Evolutionary conservation across 2,888 invertebrate genomes (phyloP).

Genomic region (Peribatodes rhomboidaria): DNA sequence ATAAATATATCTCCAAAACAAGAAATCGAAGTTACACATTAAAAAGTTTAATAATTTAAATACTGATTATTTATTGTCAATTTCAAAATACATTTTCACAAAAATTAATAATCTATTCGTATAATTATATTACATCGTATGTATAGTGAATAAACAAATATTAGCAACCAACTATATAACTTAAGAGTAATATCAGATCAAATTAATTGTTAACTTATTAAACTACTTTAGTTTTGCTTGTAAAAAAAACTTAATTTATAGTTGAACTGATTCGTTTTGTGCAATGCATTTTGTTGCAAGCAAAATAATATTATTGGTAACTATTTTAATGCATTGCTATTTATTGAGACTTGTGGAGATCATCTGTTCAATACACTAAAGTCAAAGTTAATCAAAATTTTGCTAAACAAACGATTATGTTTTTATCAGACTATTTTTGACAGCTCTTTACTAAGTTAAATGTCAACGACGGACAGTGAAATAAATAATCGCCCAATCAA

Average conservation of each 20-base stretch:
- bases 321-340: slow-evolving; percentile 51
- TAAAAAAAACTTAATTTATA: slow-evolving; percentile 54
- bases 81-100: slow-evolving; percentile 73
- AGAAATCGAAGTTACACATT: slow-evolving; percentile 64
- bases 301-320: slow-evolving; percentile 62
- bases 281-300: slow-evolving; percentile 58
- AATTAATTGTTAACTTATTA: slow-evolving; percentile 56
- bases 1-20: slow-evolving; percentile 77
- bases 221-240: slow-evolving; percentile 51
- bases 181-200: slow-evolving; percentile 63
- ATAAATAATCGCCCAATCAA: no score
- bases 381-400: background rate
- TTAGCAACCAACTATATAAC: slow-evolving; percentile 50
- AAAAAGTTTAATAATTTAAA: slow-evolving; percentile 75
- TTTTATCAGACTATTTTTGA: no score
- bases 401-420: no score
- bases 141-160: slow-evolving; percentile 49
- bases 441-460: no score
- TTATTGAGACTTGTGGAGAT: slow-evolving; percentile 25
- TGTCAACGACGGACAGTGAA: no score
- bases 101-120: slow-evolving; percentile 50
- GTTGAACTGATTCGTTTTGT: slow-evolving; percentile 70
- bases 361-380: background rate
- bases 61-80: slow-evolving; percentile 86
- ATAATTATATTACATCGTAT: slow-evolving; percentile 57